These are phyloP conservation scores for Rhipidura dahli DNA, from an alignment of 2,113 vertebrate species.

Conservation along the genomic window DNA sequence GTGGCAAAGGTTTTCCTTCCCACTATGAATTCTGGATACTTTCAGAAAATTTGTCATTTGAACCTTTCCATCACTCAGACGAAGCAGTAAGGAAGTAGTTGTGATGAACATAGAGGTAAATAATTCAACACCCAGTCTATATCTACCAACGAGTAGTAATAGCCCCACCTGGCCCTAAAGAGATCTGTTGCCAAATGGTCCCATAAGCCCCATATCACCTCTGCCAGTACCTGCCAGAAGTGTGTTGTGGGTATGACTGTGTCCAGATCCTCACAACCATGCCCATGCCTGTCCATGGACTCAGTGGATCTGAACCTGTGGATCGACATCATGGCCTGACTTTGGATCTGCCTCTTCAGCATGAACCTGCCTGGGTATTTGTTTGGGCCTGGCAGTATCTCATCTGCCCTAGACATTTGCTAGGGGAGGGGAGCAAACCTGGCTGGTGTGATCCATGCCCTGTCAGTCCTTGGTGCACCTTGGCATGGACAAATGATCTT, in stretches of 20 bases:
- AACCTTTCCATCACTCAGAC: not conserved
- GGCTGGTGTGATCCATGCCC: not conserved
- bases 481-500: not conserved
- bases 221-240: not conserved
- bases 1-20: not conserved
- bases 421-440: not conserved
- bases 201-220: not conserved
- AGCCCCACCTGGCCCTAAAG: not conserved
- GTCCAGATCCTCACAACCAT: not conserved
- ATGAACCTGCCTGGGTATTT: not conserved
- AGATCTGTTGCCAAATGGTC: not conserved
- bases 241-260: not conserved
- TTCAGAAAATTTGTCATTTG: not conserved
- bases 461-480: not conserved
- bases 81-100: not conserved
- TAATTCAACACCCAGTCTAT: not conserved
- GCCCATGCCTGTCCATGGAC: not conserved
- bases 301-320: rapidly evolving
- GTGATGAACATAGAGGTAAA: not conserved
- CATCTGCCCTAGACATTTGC: not conserved
- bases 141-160: not conserved
- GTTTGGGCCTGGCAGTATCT: not conserved
- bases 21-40: not conserved
- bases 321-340: not conserved
- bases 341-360: not conserved